Percentiles rank a stretch among this genome's conserved stretches.
Conservation (phyloP, 1,140 invertebrate species). For the Meteorus sp. region DNA sequence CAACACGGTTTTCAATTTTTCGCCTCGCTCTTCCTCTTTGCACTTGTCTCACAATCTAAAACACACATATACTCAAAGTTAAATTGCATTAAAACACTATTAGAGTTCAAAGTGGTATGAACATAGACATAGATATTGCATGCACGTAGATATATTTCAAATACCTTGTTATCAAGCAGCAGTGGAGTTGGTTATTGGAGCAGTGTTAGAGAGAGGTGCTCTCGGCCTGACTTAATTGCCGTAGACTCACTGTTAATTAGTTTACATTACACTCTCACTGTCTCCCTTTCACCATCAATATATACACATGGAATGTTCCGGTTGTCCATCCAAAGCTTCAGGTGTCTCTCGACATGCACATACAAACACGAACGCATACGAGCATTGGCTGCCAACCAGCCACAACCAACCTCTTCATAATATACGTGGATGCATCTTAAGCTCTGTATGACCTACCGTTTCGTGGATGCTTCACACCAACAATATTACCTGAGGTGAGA, state of each 20-base stretch:
- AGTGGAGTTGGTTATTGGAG: slow-evolving; percentile 28
- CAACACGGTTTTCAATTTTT: too few species aligned
- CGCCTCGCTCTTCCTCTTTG: too few species aligned
- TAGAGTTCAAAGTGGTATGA: slow-evolving; percentile 3
- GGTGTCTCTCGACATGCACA: slow-evolving; percentile 21
- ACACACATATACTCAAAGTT: slow-evolving; percentile 5
- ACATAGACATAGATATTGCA: not conserved
- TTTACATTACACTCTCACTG: slow-evolving; percentile 58
- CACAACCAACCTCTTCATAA: not conserved
- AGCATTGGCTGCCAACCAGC: not conserved
- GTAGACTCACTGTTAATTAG: slow-evolving; percentile 58
- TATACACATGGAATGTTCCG: slow-evolving; percentile 43
- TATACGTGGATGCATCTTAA: slow-evolving; percentile 4
- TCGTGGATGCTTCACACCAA: not conserved
- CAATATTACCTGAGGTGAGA: slow-evolving; percentile 18
- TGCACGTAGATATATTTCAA: slow-evolving; percentile 22
- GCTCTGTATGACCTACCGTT: not conserved
- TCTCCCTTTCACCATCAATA: too few species aligned
- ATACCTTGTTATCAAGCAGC: slow-evolving; percentile 31
- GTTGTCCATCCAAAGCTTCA: slow-evolving; percentile 35
- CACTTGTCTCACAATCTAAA: slow-evolving; percentile 3
- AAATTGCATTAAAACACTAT: slow-evolving; percentile 15
- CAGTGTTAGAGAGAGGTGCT: slow-evolving; percentile 52
- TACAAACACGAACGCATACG: slow-evolving; percentile 18
- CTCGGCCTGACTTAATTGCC: slow-evolving; percentile 54